Percentiles rank a stretch among this genome's conserved stretches.
These are phyloP conservation scores for Unio delphinus DNA, from an alignment of 2,888 invertebrate species.

Conservation along the genomic window DNA sequence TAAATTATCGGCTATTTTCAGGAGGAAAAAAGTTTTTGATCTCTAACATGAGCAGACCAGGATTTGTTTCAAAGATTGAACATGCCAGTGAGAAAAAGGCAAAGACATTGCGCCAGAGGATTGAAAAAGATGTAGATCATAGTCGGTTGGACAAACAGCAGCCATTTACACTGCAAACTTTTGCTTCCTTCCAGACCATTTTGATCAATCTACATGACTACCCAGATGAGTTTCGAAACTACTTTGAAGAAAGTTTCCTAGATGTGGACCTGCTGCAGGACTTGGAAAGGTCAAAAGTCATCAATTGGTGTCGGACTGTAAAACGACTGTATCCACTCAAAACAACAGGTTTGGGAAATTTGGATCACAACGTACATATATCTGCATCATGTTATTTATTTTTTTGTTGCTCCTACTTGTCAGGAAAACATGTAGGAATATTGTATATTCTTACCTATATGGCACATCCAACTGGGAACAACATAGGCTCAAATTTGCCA, in stretches of 20 bases:
- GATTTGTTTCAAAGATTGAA: conserved; percentile 16
- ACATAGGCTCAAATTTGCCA: too few relatives aligned
- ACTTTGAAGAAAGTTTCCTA: conserved; percentile 34
- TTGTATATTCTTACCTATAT: too few relatives aligned
- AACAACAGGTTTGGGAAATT: conserved; percentile 50
- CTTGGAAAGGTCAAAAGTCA: conserved; percentile 45
- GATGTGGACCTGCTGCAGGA: conserved; percentile 53
- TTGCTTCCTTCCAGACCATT: conserved; percentile 17
- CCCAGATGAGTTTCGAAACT: conserved; percentile 29
- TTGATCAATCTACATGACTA: conserved; percentile 25
- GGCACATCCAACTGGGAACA: too few relatives aligned
- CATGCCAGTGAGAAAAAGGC: conserved; percentile 17
- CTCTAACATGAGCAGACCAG: conserved; percentile 10
- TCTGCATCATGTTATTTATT: too few relatives aligned
- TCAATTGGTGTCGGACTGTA: conserved; percentile 59
- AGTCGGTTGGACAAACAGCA: conserved; percentile 4
- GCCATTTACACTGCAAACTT: conserved; percentile 20
- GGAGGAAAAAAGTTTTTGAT: neutral
- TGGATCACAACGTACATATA: too few relatives aligned
- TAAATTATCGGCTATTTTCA: too few relatives aligned
- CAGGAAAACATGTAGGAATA: too few relatives aligned
- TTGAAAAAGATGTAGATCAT: conserved; percentile 19
- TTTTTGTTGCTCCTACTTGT: too few relatives aligned
- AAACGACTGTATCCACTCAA: conserved; percentile 48
- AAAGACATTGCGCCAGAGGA: conserved; percentile 9